These are phyloP conservation scores for Agapetus fuscipes DNA, from an alignment of 2,888 invertebrate genomes.

Conservation along the genomic window DNA sequence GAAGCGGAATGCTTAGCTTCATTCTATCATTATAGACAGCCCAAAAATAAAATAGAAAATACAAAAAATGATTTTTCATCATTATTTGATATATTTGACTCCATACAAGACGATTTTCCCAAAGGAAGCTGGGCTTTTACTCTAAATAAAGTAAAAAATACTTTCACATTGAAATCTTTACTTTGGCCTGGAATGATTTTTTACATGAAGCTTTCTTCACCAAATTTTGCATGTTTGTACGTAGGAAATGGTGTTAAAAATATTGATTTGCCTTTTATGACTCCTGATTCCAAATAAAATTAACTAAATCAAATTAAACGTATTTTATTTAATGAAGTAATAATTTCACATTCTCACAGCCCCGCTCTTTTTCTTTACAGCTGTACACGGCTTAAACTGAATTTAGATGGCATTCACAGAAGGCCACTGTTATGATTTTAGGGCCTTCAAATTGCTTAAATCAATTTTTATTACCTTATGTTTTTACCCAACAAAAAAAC, in stretches of 20 bases:
- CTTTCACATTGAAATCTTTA: slow-evolving; percentile 5
- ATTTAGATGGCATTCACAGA: no score
- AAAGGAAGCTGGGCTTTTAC: slow-evolving; percentile 62
- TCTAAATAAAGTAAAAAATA: slow-evolving; percentile 5
- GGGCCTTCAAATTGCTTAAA: no score
- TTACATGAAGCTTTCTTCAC: slow-evolving; percentile 8
- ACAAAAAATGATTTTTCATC: background rate
- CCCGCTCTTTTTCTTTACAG: no score
- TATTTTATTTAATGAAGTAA: no score
- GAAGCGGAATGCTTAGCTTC: background rate
- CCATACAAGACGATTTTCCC: slow-evolving; percentile 71
- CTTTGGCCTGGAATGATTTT: slow-evolving; percentile 16
- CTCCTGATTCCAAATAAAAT: no score
- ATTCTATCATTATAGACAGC: background rate
- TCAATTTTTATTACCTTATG: no score
- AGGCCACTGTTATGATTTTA: no score
- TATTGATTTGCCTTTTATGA: slow-evolving; percentile 11
- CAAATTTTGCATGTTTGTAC: slow-evolving; percentile 10
- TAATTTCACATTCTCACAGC: no score
- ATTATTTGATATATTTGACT: slow-evolving; percentile 68
- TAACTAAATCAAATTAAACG: no score
- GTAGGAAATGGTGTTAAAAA: slow-evolving; percentile 11
- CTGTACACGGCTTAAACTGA: no score
- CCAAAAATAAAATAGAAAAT: background rate
- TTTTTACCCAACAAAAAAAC: no score